A percentile compares a stretch with the other conserved stretches of the same genome.
These are phyloP conservation scores for Tor tambroides DNA, from an alignment of 2,113 vertebrate species.

Conservation along the genomic window DNA sequence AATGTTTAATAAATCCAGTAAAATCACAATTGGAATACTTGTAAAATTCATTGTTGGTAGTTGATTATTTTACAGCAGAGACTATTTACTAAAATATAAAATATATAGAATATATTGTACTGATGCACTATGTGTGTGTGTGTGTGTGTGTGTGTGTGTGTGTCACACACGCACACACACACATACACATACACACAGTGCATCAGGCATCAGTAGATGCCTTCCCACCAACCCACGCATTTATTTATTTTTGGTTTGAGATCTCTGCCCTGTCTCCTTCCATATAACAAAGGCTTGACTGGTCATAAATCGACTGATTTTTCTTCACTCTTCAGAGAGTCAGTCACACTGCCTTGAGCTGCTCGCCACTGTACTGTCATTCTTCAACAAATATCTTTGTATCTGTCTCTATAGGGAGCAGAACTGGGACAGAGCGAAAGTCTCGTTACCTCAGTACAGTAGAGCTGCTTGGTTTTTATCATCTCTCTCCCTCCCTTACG, in stretches of 20 bases:
- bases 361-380: slow-evolving; percentile 4
- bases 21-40: too few relatives aligned
- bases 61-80: too few relatives aligned
- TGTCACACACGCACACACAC: too few relatives aligned
- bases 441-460: not conserved
- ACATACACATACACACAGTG: too few relatives aligned
- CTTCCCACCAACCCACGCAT: not conserved
- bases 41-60: too few relatives aligned
- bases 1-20: too few relatives aligned
- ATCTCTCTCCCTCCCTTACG: not conserved
- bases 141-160: too few relatives aligned
- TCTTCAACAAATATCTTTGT: not conserved
- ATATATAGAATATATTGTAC: too few relatives aligned
- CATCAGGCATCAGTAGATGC: not conserved
- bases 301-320: slow-evolving; percentile 7
- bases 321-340: slow-evolving; percentile 3
- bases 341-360: not conserved
- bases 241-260: slow-evolving; percentile 23
- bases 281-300: not conserved
- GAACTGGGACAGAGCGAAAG: slow-evolving; percentile 19
- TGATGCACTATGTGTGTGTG: too few relatives aligned
- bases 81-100: too few relatives aligned
- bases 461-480: not conserved
- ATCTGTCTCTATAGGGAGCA: slow-evolving; percentile 22
- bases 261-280: not conserved